Base-by-base conservation (phyloP, 2,888 invertebrate genomes). In the Eupithecia subumbrata region DNA sequence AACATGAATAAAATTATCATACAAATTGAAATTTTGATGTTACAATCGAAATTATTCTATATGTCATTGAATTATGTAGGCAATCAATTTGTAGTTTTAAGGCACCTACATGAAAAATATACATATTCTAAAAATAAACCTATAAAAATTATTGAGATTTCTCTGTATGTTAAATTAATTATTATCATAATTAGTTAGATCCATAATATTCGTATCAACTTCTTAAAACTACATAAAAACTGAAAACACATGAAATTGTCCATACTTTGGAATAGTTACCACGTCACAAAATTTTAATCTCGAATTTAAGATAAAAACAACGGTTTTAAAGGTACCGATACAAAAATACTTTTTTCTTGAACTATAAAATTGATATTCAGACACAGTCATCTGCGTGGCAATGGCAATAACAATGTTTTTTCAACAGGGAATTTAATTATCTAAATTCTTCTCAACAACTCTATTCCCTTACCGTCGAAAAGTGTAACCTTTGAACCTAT, bases 131-230 rank as follows among this genome's bases (percentile, higher is more conserved):
- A 34, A 64, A 64, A 18, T 67, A 67, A 37, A 34, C 22, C 14
- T 25, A 60, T 60, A 30, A 0, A 52, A 72, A 60, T 40, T 73
- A 48, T 43, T 43, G 43, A 74, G 52, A 74, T 70, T 74, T 70
- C 30, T 64, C n/a, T 66, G 69, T 74, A 67, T 40, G 18, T 67
- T 8, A 34, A 22, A 37, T 18, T 16, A 5, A 66, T 30, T 66
- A n/a, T 37, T 37, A n/a, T 37, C 18, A 4, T 16, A 63, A 30
- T 18, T 34, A 34, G 30, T 64, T 60, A 25, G 12, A 22, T 48
- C 4, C n/a, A 22, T 56, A 22, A 56, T 25, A 25, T 25, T 60
- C 12, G 7, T 25, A 60, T 25, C 12, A 25, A 60, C 25, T 60
- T 60, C 12, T 25, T 5, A 25, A 60, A 12, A 25, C 52, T 56